Base-by-base conservation (phyloP, 64 coral and sea anemone genomes). In the Montipora efflorescens region DNA sequence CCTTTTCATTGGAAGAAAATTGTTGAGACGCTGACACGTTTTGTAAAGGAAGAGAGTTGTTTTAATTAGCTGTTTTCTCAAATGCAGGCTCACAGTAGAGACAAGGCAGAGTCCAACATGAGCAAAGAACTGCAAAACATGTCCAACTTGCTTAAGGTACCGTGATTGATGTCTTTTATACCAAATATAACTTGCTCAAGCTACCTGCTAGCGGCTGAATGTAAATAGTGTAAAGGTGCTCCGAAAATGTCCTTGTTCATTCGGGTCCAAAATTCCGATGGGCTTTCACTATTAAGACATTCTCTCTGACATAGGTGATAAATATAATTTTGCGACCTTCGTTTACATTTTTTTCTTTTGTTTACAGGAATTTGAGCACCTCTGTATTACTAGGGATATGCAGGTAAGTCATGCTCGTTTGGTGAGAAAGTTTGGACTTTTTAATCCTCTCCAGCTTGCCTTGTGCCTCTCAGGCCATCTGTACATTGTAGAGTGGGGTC, bases 41-140 rank as follows among this genome's bases (percentile, higher is more conserved):
- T 57, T 57, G 53, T 57, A 57, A 11, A 8, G 0, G 53, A 8
- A 11, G 53, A 57, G 53, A 8, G 53, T 57, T 57, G 15, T 55
- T 70, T 75, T 59, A 22, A 15, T 75, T 53, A 12, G 61, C 13
- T 64, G 61, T 14, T 47, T 4, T 2, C 20, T 19, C 8, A 71
- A 20, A 22, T 61, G 69, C 91, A 96, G 95, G 81, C 95, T 50
- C 90, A 93, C 48, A 88, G 81, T 51, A 88, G 96, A 92, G 93
- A 75, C 12, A 69, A 85, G n/a, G 96, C 93, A 9, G 96, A 97
- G 47, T 90, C 64, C 3, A 88, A 91, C 78, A 91, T 95, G 74
- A 90, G 94, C 71, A 91, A 92, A 55, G 96, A 97, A 87, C 51
- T 97, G 4, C 59, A 97, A 77, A 88, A 64, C 49, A 76, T 97